These are phyloP conservation scores for Neelides folsomi DNA, from an alignment of 2,888 invertebrate genomes.

Conservation along the genomic window DNA sequence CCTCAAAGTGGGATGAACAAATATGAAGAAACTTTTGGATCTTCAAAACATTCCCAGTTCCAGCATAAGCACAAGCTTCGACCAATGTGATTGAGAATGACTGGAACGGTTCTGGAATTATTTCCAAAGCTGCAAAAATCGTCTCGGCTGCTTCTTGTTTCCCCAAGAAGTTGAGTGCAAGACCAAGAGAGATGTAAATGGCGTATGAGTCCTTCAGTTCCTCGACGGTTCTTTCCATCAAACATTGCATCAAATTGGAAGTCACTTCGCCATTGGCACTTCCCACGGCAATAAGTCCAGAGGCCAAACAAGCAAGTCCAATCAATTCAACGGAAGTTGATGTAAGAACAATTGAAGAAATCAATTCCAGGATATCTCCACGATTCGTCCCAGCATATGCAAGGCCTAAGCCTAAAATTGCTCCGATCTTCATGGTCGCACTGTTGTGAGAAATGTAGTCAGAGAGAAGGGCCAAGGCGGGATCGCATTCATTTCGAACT, in stretches of 20 bases:
- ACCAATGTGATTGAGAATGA: constrained; percentile 92
- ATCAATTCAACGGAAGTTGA: constrained; percentile 72
- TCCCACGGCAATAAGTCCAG: constrained; percentile 88
- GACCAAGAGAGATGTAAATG: constrained; percentile 76
- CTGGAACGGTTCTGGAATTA: constrained; percentile 84
- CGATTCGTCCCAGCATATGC: constrained; percentile 96
- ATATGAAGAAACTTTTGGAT: constrained; percentile 93
- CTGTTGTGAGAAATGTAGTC: constrained; percentile 83
- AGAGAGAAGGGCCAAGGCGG: constrained; percentile 84
- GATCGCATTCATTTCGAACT: constrained; percentile 94
- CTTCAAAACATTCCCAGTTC: constrained; percentile 97
- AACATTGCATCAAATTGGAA: constrained; percentile 50
- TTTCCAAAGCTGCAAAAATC: constrained; percentile 78
- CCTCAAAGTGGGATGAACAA: constrained; percentile 93
- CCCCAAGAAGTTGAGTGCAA: constrained; percentile 83
- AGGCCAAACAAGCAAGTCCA: constrained; percentile 76
- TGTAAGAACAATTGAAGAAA: constrained; percentile 70
- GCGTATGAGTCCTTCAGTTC: constrained; percentile 66
- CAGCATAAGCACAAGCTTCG: constrained; percentile 97
- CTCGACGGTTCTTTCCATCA: constrained; percentile 52
- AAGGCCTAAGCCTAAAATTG: constrained; percentile 73
- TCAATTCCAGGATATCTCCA: constrained; percentile 66
- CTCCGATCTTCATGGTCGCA: constrained; percentile 70
- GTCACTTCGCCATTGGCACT: constrained; percentile 75
- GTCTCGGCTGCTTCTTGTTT: constrained; percentile 86